phyloP scores from a whole-genome alignment of 2,888 invertebrate genomes.

The Tetragonula carbonaria region DNA sequence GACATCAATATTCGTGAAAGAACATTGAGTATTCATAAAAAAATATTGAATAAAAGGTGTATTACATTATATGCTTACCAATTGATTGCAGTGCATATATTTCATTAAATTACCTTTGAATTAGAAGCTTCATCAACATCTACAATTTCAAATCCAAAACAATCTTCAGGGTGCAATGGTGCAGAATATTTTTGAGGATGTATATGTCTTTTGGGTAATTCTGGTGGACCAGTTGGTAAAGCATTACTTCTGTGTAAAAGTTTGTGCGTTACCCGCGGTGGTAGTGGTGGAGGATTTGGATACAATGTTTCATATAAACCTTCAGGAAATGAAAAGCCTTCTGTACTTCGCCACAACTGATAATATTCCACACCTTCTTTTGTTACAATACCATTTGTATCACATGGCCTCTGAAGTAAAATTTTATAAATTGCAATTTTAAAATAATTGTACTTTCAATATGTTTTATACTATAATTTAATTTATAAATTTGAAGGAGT shows the following conservation, averaged over 20 bases:
- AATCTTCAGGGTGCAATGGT: constrained; percentile 88
- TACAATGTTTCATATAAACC: constrained; percentile 77
- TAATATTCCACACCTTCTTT: constrained; percentile 81
- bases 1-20: not conserved
- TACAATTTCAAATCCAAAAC: constrained; percentile 93
- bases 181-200: constrained; percentile 87
- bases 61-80: constrained; percentile 31
- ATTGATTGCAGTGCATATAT: constrained; percentile 10
- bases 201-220: constrained; percentile 87
- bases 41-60: constrained; percentile 1
- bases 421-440: constrained; percentile 31
- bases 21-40: not conserved
- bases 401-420: constrained; percentile 73
- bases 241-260: constrained; percentile 90
- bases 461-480: constrained; percentile 8
- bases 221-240: constrained; percentile 87
- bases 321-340: constrained; percentile 77
- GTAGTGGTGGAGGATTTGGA: constrained; percentile 86
- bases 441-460: not conserved
- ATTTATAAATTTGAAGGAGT: constrained; percentile 38
- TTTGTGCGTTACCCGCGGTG: constrained; percentile 89
- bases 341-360: constrained; percentile 82
- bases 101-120: constrained; percentile 74
- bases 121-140: constrained; percentile 89
- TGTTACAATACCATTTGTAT: constrained; percentile 71